phyloP scores from a whole-genome alignment of 1,140 invertebrate genomes.

The Drosophila kanapiae region DNA sequence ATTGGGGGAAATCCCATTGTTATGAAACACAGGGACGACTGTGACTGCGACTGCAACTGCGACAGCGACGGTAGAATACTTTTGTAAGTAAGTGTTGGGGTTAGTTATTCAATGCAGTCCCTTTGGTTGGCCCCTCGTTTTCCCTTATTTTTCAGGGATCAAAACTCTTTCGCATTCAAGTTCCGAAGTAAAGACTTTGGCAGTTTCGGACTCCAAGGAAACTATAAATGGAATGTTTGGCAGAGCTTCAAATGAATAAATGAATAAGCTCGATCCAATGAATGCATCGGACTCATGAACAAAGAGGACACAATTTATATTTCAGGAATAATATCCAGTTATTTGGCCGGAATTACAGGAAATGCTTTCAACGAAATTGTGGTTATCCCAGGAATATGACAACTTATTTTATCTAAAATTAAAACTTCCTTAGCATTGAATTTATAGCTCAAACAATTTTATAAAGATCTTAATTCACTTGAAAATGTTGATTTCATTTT shows the following conservation, averaged over 20 bases:
- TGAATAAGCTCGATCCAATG: conserved; percentile 58
- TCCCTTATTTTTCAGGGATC: conserved; percentile 19
- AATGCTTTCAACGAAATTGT: conserved; percentile 14
- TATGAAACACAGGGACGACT: conserved; percentile 48
- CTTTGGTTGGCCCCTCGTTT: neutral
- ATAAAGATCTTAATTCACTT: neutral
- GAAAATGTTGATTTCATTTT: neutral
- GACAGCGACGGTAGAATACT: too few relatives aligned
- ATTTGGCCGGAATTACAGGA: conserved; percentile 23
- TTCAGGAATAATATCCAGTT: neutral
- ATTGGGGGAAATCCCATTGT: conserved; percentile 48
- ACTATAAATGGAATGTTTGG: conserved; percentile 47
- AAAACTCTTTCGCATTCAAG: conserved; percentile 44
- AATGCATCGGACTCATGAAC: conserved; percentile 36
- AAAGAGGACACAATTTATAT: conserved; percentile 8
- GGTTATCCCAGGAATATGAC: neutral
- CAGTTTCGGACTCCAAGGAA: conserved; percentile 29
- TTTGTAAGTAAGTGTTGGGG: conserved; percentile 51
- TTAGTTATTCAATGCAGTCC: conserved; percentile 26
- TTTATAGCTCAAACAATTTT: neutral
- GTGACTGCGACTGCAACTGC: too few relatives aligned
- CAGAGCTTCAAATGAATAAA: conserved; percentile 69
- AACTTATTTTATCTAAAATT: neutral
- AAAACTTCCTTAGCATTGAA: neutral
- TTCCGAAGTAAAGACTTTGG: conserved; percentile 37